phyloP scores from a whole-genome alignment of 2,797 vertebrate genomes.

The Pelobates cultripes region DNA sequence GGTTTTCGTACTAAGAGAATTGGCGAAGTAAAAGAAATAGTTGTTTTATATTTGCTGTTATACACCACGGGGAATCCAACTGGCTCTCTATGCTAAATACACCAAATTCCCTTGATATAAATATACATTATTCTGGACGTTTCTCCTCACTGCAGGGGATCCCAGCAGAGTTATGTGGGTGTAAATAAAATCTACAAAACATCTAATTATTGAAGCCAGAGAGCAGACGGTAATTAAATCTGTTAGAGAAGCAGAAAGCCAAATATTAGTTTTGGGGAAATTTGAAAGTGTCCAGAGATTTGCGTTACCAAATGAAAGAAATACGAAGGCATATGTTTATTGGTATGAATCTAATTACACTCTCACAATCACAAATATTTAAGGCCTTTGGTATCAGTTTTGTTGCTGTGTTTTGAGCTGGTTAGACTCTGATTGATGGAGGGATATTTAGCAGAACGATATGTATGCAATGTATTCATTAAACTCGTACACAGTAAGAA shows the following conservation, averaged over 20 bases:
- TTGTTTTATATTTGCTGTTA: too few relatives aligned
- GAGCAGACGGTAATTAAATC: constrained; percentile 29
- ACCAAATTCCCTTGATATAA: neutral
- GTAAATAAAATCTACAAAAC: constrained; percentile 22
- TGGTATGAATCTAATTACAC: constrained; percentile 5
- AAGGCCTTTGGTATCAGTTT: too few relatives aligned
- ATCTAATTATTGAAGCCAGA: constrained; percentile 20
- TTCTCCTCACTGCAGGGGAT: constrained; percentile 2
- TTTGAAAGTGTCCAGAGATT: neutral
- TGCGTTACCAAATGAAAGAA: neutral
- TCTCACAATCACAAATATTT: neutral
- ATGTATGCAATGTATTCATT: too few relatives aligned
- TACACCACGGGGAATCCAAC: too few relatives aligned
- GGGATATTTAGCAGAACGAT: too few relatives aligned
- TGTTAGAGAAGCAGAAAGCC: constrained; percentile 7
- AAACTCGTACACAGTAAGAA: too few relatives aligned
- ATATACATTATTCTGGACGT: constrained; percentile 11
- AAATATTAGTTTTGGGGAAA: constrained; percentile 25
- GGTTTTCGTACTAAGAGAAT: too few relatives aligned
- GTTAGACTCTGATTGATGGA: too few relatives aligned
- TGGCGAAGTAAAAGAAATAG: too few relatives aligned
- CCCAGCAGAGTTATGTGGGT: constrained; percentile 4
- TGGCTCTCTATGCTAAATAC: too few relatives aligned
- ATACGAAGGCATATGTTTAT: neutral
- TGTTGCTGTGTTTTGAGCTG: too few relatives aligned